These are phyloP conservation scores for Ariolimax columbianus DNA, from an alignment of 2,888 invertebrate species.

Conservation along the genomic window DNA sequence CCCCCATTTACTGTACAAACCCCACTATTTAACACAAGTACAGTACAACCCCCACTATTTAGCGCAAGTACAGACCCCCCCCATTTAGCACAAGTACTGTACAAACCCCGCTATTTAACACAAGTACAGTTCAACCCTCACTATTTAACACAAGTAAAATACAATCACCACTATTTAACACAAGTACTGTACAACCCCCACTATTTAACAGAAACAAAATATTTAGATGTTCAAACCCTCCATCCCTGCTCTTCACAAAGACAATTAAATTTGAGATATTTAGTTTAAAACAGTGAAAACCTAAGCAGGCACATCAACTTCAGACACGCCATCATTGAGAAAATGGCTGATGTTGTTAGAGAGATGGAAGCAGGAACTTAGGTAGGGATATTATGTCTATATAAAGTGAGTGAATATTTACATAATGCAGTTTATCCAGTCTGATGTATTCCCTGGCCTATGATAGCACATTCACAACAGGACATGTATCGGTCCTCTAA, in stretches of 20 bases:
- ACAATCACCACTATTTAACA: background rate
- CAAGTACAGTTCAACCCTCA: too few species aligned
- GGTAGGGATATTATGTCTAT: slow-evolving; percentile 38
- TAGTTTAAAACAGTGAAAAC: background rate
- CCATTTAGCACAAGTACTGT: too few species aligned
- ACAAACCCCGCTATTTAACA: too few species aligned
- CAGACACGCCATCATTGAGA: background rate
- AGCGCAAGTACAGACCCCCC: too few species aligned
- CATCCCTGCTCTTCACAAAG: background rate
- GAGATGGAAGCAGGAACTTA: slow-evolving; percentile 21
- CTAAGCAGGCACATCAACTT: background rate
- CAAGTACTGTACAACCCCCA: background rate
- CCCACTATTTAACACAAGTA: too few species aligned
- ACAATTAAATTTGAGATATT: background rate
- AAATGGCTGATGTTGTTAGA: background rate
- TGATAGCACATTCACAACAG: slow-evolving; percentile 19
- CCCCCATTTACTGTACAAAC: too few species aligned
- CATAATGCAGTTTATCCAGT: slow-evolving; percentile 10
- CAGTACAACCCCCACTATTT: too few species aligned
- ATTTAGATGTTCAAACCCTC: background rate
- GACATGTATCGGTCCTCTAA: background rate
- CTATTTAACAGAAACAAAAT: background rate
- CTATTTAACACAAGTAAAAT: too few species aligned
- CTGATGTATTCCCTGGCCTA: slow-evolving; percentile 17
- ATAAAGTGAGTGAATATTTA: slow-evolving; percentile 20